Percentiles rank a stretch among this genome's conserved stretches.
Evolutionary conservation across 2,113 vertebrate genomes (phyloP).

Genomic region (Oncorhynchus tshawytscha): DNA sequence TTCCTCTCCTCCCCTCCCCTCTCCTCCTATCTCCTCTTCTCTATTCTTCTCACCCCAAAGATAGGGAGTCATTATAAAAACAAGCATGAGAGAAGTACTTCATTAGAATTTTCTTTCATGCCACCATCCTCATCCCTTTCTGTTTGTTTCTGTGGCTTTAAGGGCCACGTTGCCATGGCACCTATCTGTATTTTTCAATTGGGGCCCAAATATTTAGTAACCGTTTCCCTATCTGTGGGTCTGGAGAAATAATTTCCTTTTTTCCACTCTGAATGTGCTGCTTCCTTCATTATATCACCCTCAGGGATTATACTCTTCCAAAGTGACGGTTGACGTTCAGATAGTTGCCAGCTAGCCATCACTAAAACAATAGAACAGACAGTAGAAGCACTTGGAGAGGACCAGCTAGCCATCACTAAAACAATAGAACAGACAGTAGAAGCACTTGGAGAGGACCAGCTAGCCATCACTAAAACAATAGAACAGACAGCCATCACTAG

Average conservation of each 20-base stretch:
- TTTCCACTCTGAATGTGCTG: constrained; percentile 41
- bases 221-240: too few species aligned
- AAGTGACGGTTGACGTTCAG: constrained; percentile 2
- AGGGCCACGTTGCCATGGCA: constrained; percentile 49
- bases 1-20: too few species aligned
- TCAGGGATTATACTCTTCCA: constrained; percentile 21
- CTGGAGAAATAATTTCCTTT: constrained; percentile 40
- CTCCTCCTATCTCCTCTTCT: not conserved
- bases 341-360: not conserved
- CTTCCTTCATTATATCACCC: constrained; percentile 20
- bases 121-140: constrained; percentile 24
- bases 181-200: constrained; percentile 55
- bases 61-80: not conserved
- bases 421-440: too few species aligned
- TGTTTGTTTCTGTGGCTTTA: constrained; percentile 52
- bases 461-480: too few species aligned
- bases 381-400: too few species aligned
- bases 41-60: not conserved
- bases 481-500: too few species aligned
- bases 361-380: too few species aligned
- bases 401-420: too few species aligned
- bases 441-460: too few species aligned
- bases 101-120: constrained; percentile 49
- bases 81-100: constrained; percentile 42
- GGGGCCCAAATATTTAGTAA: too few species aligned